Conservation (phyloP, 2,113 vertebrate species). For the Otis tarda region DNA sequence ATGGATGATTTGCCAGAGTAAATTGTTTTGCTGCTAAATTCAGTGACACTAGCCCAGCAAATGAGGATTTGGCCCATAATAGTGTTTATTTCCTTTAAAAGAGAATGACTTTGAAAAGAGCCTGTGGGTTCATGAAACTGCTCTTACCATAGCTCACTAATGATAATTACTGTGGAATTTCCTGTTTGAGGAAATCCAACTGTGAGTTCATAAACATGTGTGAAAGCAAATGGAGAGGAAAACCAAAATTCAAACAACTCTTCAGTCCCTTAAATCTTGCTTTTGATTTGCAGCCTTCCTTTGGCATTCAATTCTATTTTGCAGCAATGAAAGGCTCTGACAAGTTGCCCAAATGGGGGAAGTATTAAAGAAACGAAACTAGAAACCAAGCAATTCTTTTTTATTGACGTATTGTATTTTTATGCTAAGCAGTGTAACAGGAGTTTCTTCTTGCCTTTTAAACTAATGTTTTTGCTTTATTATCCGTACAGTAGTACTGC, state of each 20-base stretch:
- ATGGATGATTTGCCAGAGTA: not conserved
- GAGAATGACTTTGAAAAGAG: not conserved
- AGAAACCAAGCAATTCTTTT: not conserved
- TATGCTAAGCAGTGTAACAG: not conserved
- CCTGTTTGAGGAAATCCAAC: slow-evolving; percentile 36
- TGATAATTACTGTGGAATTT: slow-evolving; percentile 32
- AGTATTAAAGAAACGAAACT: not conserved
- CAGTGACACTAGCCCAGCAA: not conserved
- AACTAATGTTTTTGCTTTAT: not conserved
- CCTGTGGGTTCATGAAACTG: not conserved
- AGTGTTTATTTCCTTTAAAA: not conserved
- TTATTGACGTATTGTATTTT: not conserved
- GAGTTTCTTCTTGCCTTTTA: not conserved
- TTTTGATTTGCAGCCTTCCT: not conserved
- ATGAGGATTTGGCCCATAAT: not conserved
- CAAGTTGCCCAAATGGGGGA: not conserved
- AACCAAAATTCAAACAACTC: not conserved
- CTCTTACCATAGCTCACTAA: not conserved
- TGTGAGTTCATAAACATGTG: slow-evolving; percentile 13
- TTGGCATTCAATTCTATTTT: not conserved
- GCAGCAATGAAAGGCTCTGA: not conserved
- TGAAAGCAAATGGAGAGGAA: not conserved
- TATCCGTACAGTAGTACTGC: not conserved
- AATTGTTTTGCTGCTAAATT: not conserved
- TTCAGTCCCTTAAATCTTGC: not conserved